Conservation (phyloP, 2,113 vertebrate genomes). For the Pygoscelis antarcticus region DNA sequence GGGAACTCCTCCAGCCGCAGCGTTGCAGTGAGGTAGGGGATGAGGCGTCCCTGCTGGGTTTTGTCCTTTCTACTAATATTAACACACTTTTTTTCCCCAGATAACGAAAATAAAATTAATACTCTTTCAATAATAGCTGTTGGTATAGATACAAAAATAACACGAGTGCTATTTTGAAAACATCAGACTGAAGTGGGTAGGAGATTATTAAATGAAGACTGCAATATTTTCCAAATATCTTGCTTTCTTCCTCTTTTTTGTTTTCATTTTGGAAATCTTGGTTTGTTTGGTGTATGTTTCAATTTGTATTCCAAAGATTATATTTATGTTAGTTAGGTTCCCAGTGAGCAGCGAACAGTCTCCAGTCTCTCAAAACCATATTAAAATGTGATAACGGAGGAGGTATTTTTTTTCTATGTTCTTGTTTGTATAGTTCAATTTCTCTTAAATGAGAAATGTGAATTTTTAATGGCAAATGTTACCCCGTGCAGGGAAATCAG, state of each 20-base stretch:
- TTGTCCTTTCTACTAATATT: neutral
- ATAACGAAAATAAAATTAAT: neutral
- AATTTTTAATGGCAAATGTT: neutral
- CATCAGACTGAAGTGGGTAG: neutral
- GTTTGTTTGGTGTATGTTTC: neutral
- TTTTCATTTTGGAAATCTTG: neutral
- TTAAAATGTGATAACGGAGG: neutral
- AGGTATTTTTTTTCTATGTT: neutral
- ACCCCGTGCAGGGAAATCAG: neutral
- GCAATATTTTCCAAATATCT: neutral
- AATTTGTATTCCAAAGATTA: neutral
- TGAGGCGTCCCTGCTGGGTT: neutral
- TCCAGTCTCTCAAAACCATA: neutral
- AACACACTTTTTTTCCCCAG: neutral
- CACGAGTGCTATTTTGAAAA: neutral
- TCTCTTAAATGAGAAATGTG: neutral
- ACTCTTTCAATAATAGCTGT: neutral
- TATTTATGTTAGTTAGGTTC: neutral
- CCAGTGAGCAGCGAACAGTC: neutral
- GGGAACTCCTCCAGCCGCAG: neutral
- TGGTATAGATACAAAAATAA: neutral
- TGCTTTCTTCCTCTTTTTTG: neutral
- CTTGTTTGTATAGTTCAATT: neutral
- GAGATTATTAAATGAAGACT: too few relatives aligned
- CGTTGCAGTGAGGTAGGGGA: neutral